Percentiles rank a stretch among this genome's conserved stretches.
These are phyloP conservation scores for Sphaeramia orbicularis DNA, from an alignment of 2,797 vertebrate species.

Conservation along the genomic window DNA sequence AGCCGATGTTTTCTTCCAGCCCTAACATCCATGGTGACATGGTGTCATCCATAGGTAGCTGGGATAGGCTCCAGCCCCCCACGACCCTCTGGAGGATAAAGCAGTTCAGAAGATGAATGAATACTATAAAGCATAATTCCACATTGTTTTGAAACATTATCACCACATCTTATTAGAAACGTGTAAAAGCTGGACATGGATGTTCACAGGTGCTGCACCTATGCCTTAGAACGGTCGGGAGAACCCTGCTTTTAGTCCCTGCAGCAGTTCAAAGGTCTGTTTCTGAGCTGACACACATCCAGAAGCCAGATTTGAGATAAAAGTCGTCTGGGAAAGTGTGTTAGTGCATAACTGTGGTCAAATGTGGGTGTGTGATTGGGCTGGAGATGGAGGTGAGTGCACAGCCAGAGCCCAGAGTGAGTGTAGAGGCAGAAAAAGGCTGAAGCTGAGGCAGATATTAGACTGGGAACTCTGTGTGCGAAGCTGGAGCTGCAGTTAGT, in stretches of 20 bases:
- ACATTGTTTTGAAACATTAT: too few relatives aligned
- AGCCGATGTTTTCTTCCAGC: too few relatives aligned
- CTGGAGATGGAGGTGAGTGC: not conserved
- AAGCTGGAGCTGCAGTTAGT: slow-evolving; percentile 4
- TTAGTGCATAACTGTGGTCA: slow-evolving; percentile 3
- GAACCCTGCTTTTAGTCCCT: slow-evolving; percentile 19
- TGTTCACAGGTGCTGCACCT: too few relatives aligned
- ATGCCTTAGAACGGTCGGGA: too few relatives aligned
- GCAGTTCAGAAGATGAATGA: too few relatives aligned
- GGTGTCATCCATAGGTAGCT: too few relatives aligned
- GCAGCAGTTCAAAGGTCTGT: slow-evolving; percentile 18
- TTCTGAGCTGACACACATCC: slow-evolving; percentile 27
- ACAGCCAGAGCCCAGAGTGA: not conserved
- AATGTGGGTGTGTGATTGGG: not conserved
- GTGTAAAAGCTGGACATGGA: too few relatives aligned
- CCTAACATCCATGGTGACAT: too few relatives aligned
- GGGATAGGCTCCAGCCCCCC: too few relatives aligned
- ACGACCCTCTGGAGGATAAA: too few relatives aligned
- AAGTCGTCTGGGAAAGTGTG: slow-evolving; percentile 17
- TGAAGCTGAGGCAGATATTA: slow-evolving; percentile 1
- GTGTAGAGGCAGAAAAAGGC: not conserved
- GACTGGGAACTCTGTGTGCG: not conserved
- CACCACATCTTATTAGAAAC: too few relatives aligned
- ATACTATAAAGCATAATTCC: too few relatives aligned
- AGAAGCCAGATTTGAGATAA: not conserved